Evolutionary conservation across 1,140 invertebrate species (phyloP).

Genomic region (Notospermus geniculatus): DNA sequence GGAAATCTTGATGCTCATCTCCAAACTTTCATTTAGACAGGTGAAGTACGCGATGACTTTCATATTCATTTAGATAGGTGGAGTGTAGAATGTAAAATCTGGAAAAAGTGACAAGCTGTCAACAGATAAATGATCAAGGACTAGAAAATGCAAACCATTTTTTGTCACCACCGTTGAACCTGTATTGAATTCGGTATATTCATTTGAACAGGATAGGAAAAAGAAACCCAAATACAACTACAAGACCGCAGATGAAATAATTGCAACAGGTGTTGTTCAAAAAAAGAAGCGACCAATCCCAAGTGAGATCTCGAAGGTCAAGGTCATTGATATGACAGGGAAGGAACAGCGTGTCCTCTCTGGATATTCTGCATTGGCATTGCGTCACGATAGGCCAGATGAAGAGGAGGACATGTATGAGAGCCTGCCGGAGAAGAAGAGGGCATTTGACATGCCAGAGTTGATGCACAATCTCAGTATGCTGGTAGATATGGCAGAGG

Average conservation of each 20-base stretch:
- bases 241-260: conserved; percentile 87
- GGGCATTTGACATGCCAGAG: conserved; percentile 74
- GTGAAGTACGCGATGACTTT: too few relatives aligned
- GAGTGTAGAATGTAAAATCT: too few relatives aligned
- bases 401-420: conserved; percentile 61
- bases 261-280: conserved; percentile 68
- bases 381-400: conserved; percentile 60
- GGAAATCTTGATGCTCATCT: not conserved
- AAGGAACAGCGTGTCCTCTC: conserved; percentile 89
- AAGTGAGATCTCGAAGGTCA: conserved; percentile 67
- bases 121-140: too few relatives aligned
- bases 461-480: conserved; percentile 89
- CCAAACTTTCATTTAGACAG: not conserved
- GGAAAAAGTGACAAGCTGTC: too few relatives aligned
- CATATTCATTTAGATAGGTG: too few relatives aligned
- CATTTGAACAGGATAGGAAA: conserved; percentile 39
- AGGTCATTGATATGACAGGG: conserved; percentile 98
- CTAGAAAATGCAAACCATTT: too few relatives aligned
- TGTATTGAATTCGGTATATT: not conserved
- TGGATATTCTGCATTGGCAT: conserved; percentile 83
- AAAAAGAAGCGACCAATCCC: conserved; percentile 30
- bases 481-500: conserved; percentile 88
- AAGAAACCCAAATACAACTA: conserved; percentile 77
- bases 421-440: conserved; percentile 23
- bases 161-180: too few relatives aligned